Evolutionary conservation across 1,140 invertebrate species (phyloP).

Genomic region (Lepidurus packardi): DNA sequence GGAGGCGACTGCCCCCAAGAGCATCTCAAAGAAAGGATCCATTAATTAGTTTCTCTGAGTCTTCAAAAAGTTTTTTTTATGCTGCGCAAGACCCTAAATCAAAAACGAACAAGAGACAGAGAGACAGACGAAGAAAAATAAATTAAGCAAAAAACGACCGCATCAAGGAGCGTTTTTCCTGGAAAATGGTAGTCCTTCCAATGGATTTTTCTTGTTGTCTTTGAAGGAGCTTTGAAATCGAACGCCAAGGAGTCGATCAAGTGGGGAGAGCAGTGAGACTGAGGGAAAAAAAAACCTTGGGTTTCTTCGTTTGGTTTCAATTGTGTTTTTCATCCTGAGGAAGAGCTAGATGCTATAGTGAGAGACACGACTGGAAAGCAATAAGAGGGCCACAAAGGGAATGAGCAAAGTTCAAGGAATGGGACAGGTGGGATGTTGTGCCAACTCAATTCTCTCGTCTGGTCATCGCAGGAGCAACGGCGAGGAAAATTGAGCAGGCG

Average conservation of each 20-base stretch:
- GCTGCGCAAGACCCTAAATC: neutral
- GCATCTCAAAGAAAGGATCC: neutral
- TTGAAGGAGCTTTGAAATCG: too few relatives aligned
- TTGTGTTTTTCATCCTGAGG: neutral
- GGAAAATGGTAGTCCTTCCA: too few relatives aligned
- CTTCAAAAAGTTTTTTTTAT: neutral
- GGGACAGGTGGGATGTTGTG: constrained; percentile 17
- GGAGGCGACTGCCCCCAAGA: neutral
- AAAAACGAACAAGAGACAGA: neutral
- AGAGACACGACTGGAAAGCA: neutral
- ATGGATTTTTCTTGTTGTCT: too few relatives aligned
- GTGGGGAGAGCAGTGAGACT: too few relatives aligned
- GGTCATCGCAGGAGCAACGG: constrained; percentile 13
- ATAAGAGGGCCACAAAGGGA: neutral
- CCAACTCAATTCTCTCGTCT: constrained; percentile 18
- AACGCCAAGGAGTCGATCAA: too few relatives aligned
- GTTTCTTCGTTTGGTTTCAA: too few relatives aligned
- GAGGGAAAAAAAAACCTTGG: too few relatives aligned
- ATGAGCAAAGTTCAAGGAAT: constrained; percentile 19
- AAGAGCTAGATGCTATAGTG: neutral
- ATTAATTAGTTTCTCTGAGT: constrained; percentile 22
- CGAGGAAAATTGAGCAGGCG: constrained; percentile 20
- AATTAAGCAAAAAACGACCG: too few relatives aligned
- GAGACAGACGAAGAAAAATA: too few relatives aligned
- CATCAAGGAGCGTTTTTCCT: too few relatives aligned